A percentile compares a stretch with the other conserved stretches of the same genome.
Evolutionary conservation across 2,888 invertebrate genomes (phyloP).

Genomic region (Cerceris rybyensis): DNA sequence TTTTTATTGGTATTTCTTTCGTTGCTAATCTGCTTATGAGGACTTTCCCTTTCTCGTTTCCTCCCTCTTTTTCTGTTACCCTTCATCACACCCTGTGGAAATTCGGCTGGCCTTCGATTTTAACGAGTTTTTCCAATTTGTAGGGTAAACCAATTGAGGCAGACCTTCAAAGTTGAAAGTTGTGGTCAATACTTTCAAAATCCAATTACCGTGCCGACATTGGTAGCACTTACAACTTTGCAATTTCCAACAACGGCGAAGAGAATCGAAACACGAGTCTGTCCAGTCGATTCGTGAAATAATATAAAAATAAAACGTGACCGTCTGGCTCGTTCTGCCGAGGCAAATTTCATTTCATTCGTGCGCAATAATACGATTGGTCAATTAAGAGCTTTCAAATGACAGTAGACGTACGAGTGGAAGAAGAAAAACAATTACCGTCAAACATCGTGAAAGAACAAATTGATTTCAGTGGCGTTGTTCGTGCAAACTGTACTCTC

Average conservation of each 20-base stretch:
- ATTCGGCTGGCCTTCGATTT: constrained; percentile 21
- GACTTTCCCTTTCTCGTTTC: not conserved
- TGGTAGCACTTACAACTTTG: constrained; percentile 28
- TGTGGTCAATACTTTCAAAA: constrained; percentile 48
- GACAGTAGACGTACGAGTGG: too few species aligned
- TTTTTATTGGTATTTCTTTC: not conserved
- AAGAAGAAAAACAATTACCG: not conserved
- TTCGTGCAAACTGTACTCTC: not conserved
- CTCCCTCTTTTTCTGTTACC: too few species aligned
- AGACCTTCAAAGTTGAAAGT: constrained; percentile 26
- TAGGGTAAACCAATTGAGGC: constrained; percentile 5
- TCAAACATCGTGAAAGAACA: not conserved
- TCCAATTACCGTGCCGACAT: constrained; percentile 34
- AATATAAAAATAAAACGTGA: constrained; percentile 14
- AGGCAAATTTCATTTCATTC: too few species aligned
- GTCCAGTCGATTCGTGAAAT: not conserved
- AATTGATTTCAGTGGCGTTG: not conserved
- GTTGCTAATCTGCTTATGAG: constrained; percentile 14
- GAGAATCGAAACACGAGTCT: not conserved
- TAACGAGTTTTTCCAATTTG: constrained; percentile 39
- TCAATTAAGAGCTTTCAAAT: too few species aligned
- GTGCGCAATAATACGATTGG: too few species aligned
- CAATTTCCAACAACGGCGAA: constrained; percentile 19
- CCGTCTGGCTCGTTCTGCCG: not conserved
- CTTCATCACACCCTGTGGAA: not conserved